These are phyloP conservation scores for Drosophila mercatorum DNA, from an alignment of 2,888 invertebrate species.

Conservation along the genomic window DNA sequence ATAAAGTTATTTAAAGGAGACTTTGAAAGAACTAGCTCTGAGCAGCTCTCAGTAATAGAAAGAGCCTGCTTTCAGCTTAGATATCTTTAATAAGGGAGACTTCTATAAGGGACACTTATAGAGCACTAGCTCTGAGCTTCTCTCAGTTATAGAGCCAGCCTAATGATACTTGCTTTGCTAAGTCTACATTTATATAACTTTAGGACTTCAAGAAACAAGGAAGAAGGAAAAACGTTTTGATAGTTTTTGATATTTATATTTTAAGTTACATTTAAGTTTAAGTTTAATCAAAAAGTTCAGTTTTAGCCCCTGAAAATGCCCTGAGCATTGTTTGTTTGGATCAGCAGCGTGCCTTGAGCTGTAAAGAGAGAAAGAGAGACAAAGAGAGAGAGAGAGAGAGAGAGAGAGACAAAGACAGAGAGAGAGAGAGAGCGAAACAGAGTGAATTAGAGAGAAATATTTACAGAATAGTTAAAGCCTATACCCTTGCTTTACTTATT, in stretches of 20 bases:
- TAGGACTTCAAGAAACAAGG: neutral
- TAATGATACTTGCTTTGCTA: no score
- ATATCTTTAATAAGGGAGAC: no score
- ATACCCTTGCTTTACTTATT: neutral
- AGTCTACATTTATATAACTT: no score
- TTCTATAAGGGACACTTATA: no score
- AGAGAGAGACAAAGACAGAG: neutral
- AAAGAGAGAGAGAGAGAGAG: neutral
- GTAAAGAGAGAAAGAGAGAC: neutral
- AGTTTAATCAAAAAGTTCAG: neutral
- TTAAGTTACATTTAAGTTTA: neutral
- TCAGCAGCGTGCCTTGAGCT: slow-evolving; percentile 47
- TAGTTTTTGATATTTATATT: neutral
- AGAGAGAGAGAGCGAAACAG: neutral
- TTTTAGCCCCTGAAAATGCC: slow-evolving; percentile 35
- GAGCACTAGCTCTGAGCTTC: no score
- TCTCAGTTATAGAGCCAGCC: no score
- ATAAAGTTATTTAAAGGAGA: no score
- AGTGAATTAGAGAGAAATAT: neutral
- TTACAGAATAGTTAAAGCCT: no score
- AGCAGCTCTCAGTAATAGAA: no score
- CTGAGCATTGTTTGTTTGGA: slow-evolving; percentile 49
- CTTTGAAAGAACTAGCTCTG: no score
- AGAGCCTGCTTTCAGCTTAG: no score
- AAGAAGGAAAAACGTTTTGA: neutral